These are phyloP conservation scores for Anabacerthia variegaticeps DNA, from an alignment of 2,797 vertebrate genomes.

Conservation along the genomic window DNA sequence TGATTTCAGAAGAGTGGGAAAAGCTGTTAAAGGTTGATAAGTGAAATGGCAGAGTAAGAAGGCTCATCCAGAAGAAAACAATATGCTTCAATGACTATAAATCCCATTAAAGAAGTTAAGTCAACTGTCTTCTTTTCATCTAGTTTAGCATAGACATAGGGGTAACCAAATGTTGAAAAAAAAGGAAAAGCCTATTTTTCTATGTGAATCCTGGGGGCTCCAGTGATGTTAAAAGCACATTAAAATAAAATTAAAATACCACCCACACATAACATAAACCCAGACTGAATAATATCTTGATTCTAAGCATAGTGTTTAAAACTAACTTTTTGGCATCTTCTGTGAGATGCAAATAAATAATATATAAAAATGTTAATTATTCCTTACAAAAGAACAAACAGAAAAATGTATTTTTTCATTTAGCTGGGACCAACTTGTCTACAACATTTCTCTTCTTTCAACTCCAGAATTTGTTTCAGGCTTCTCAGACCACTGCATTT, in stretches of 20 bases:
- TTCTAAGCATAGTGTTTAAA: neutral
- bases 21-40: neutral
- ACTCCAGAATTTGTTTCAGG: neutral
- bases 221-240: neutral
- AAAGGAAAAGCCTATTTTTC: neutral
- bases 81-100: neutral
- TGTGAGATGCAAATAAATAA: neutral
- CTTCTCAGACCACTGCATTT: neutral
- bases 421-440: neutral
- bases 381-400: neutral
- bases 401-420: neutral
- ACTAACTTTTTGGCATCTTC: neutral
- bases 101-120: neutral
- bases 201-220: neutral
- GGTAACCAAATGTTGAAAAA: neutral
- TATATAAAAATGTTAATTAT: neutral
- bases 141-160: neutral
- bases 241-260: neutral
- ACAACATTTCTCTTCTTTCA: neutral
- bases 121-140: neutral
- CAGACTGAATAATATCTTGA: neutral
- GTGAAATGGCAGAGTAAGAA: neutral
- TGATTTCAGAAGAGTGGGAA: neutral
- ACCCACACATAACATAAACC: neutral
- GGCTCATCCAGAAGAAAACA: neutral